Base-by-base conservation (phyloP, 2,888 invertebrate species). In the Steromphala cineraria region DNA sequence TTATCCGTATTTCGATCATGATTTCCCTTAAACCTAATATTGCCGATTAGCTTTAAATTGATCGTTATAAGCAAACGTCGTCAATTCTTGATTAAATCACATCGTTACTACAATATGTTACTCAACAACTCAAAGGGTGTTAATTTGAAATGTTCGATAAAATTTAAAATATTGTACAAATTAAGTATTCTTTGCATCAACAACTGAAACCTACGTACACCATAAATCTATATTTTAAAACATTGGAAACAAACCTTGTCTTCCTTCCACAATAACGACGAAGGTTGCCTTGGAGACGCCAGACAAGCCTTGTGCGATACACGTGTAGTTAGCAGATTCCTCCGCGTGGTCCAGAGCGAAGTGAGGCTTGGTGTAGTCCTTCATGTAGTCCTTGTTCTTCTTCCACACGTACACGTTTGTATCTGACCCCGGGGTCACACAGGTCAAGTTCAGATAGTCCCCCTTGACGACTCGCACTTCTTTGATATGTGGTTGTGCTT, bases 381-480 rank as follows among this genome's bases (percentile, higher is more conserved):
- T 76, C 17, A 76, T 53, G 76, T 76, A 53, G n/a, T n/a, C 55
- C 8, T 52, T 55, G 55, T 76, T 55, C 24, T 53, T 36, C 55
- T 76, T 53, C 76, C 76, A 76, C n/a, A 36, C 53, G 76, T 55
- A 76, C 55, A 28, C 17, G 10, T 17, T 53, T 8, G 53, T 24
- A 13, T 24, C 28, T n/a, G 76, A 53, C 4, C 76, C 76, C 24
- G 31, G 24, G 7, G 53, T 55, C n/a, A 76, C 53, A 53, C 76
- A 76, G 53, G 76, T 76, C 53, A 76, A 36, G 76, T 76, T 76
- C 10, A 76, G n/a, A 31, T 76, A 76, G 53, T 53, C 53, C 3
- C 76, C 76, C 36, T 31, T 53, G 31, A 55, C 55, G 24, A 76
- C 76, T 1, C 53, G 21, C 17, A 76, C 31, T 31, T 53, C 10